Base-by-base conservation (phyloP, 2,888 invertebrate genomes). In the Sphaerophoria rueppellii region DNA sequence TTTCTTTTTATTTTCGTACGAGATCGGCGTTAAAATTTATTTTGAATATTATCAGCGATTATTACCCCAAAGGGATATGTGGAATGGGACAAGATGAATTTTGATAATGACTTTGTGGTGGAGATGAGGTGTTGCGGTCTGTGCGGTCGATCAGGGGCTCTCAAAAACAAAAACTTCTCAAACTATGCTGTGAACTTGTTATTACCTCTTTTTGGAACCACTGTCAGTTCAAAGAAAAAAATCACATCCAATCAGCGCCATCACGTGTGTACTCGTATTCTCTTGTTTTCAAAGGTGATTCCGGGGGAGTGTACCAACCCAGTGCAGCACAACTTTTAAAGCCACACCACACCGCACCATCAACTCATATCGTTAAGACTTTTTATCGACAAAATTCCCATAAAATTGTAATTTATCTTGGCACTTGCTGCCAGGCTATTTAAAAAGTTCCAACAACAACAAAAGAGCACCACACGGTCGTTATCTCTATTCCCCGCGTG, bases 361-460 rank as follows among this genome's bases (percentile, higher is more conserved):
- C 71, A 55, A 43, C 24, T 14, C 43, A 24, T 7, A 61, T 24
- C 12, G 46, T 54, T 46, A 43, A 57, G 67, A 48, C 24, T 76
- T 81, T 85, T 85, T 85, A 85, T 85, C 85, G 85, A 85, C 85
- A 69, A 81, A 85, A 85, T 81, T 85, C 85, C 85, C 81, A 85
- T 85, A 85, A 85, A 85, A 85, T 76, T 85, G 81, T 85, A 85
- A 85, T 85, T 85, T 85, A 85, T 85, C 85, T 81, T 81, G 69
- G 81, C 81, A 85, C 85, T 85, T 85, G 81, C 85, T 81, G 85
- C 85, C 85, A 81, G 81, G 85, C 81, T 85, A 85, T 85, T 85
- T 85, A 81, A 76, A 85, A 76, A 81, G 69, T 61, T 32, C 50
- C 63, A 85, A 48, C 14, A 46, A 61, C 4, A 74, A 74, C n/a